These are phyloP conservation scores for Dunckerocampus dactyliophorus DNA, from an alignment of 2,113 vertebrate genomes.

Conservation along the genomic window DNA sequence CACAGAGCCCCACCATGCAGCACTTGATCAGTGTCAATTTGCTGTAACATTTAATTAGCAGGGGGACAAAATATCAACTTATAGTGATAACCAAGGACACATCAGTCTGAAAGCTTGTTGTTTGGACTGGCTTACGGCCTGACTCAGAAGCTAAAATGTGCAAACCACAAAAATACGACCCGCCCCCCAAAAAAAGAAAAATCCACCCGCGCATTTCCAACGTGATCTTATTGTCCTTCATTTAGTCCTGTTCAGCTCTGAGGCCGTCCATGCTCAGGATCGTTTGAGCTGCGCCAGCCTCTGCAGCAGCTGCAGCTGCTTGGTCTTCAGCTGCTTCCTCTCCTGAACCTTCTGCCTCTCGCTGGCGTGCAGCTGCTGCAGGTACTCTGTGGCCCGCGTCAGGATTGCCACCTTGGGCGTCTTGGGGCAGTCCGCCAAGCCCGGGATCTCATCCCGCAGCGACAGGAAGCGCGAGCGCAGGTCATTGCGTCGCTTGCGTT, in stretches of 20 bases:
- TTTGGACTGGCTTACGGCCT: conserved; percentile 34
- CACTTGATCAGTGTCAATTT: conserved; percentile 16
- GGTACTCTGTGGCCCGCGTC: conserved; percentile 87
- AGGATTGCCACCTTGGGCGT: conserved; percentile 94
- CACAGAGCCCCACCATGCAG: conserved; percentile 29
- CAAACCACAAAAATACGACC: conserved; percentile 63
- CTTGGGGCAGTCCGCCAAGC: conserved; percentile 85
- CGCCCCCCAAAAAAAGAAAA: conserved; percentile 32
- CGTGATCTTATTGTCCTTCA: conserved; percentile 48
- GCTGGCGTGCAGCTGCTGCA: conserved; percentile 78
- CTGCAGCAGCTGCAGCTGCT: conserved; percentile 83
- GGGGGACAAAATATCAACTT: not conserved
- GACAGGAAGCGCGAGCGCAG: conserved; percentile 90
- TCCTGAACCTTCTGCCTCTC: conserved; percentile 83
- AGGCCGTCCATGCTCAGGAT: conserved; percentile 62
- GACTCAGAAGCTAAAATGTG: conserved; percentile 68
- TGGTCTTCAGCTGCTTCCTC: conserved; percentile 82
- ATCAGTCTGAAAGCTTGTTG: conserved; percentile 26
- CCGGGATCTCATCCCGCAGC: conserved; percentile 87
- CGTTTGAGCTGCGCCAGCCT: conserved; percentile 84
- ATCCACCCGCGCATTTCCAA: conserved; percentile 51
- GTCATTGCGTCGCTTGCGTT: conserved; percentile 91
- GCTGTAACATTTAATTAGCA: not conserved
- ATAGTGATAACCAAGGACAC: conserved; percentile 21
- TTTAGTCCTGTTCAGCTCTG: conserved; percentile 27